These are phyloP conservation scores for Sphaeramia orbicularis DNA, from an alignment of 2,797 vertebrate genomes.

Conservation along the genomic window DNA sequence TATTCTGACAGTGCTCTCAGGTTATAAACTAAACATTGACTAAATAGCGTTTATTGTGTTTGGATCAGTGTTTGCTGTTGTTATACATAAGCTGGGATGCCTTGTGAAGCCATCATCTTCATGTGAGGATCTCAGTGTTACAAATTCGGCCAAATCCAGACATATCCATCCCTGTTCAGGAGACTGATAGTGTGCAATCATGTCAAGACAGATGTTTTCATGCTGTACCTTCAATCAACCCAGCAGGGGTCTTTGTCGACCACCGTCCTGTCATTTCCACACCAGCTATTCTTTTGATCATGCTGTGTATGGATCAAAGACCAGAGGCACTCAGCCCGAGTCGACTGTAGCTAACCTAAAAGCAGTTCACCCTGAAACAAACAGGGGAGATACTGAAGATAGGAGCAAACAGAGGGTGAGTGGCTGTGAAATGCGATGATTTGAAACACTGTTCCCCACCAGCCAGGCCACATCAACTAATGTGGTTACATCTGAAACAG, in stretches of 20 bases:
- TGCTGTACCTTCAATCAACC: constrained; percentile 1
- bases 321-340: constrained; percentile 12
- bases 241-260: constrained; percentile 14
- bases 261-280: constrained; percentile 20
- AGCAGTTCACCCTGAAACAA: constrained; percentile 21
- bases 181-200: not conserved
- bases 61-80: constrained; percentile 3
- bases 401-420: not conserved
- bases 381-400: not conserved
- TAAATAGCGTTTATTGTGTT: not conserved
- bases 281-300: constrained; percentile 50
- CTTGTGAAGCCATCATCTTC: not conserved
- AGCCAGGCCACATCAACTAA: not conserved
- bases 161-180: constrained; percentile 6
- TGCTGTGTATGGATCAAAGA: constrained; percentile 39
- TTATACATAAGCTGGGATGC: not conserved
- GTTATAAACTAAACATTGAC: not conserved
- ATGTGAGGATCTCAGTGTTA: not conserved
- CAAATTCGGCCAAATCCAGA: constrained; percentile 9
- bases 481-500: not conserved
- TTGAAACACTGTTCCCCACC: not conserved
- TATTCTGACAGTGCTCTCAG: not conserved
- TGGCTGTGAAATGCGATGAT: not conserved
- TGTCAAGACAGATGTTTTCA: constrained; percentile 5
- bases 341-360: constrained; percentile 1